Base-by-base conservation (phyloP, 2,113 vertebrate species). In the Brachypteracias leptosomus region DNA sequence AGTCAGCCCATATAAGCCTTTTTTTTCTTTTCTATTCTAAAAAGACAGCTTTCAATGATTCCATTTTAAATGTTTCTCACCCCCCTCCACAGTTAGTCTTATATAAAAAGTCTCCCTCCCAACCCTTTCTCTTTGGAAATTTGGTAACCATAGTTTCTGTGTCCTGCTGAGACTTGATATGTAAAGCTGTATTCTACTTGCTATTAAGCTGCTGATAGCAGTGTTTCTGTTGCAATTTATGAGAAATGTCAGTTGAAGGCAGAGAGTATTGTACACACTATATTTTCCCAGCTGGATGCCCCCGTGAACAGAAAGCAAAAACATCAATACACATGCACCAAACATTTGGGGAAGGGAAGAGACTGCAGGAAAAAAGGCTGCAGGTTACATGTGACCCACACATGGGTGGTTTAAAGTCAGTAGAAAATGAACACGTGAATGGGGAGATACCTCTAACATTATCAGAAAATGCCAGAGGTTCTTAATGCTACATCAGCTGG, bases 261-360 rank as follows among this genome's bases (percentile, higher is more conserved):
- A 98, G 95, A 96, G 95, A 97, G 94, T 95, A 98, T 97, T 98
- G 98, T 98, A 98, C 97, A 98, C 97, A 97, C 97, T 98, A 38
- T 97, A 98, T 98, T 98, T 98, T 98, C 98, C 97, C 98, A 98
- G 98, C 98, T 98, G 98, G 98, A 98, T 98, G 90, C 92, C 96
- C 98, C 96, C 36, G 70, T 98, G 98, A 97, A 98, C 96, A 96
- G 98, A 97, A 98, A 98, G 97, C 95, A 96, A 96, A 98, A 98
- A 94, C 95, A 96, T 97, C 98, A 98, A 98, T 97, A 98, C 95
- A 96, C 94, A 97, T 85, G 95, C 92, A 96, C 68, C 88, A 70
- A 76, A 79, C 44, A 15, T 96, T 94, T 80, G 87, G 94, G 90
- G 90, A 88, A 95, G 85, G 94, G 91, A 68, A 67, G 63, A 88